Percentiles rank a stretch among this genome's conserved stretches.
Conservation (phyloP, 2,113 vertebrate species). For the Microcebus jonahi region DNA sequence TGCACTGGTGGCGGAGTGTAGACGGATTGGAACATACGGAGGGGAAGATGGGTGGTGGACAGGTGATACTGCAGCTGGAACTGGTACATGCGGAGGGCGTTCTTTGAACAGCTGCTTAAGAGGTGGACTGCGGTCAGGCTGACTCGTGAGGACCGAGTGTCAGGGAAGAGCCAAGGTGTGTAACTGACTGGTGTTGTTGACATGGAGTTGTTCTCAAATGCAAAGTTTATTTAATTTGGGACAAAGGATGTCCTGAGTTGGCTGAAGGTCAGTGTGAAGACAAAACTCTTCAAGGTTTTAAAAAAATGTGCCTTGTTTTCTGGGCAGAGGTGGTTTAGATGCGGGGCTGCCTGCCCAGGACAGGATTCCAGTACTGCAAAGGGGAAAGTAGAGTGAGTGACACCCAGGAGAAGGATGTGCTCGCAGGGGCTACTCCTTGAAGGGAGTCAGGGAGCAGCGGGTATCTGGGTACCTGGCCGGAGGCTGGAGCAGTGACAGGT, state of each 20-base stretch:
- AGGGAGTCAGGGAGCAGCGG: background rate
- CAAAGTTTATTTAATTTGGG: background rate
- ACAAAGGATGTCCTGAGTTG: background rate
- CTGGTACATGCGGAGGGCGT: background rate
- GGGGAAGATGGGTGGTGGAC: background rate
- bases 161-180: background rate
- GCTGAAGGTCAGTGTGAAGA: background rate
- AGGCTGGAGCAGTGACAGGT: background rate
- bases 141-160: background rate
- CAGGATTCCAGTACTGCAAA: background rate
- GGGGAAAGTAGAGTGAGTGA: background rate
- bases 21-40: background rate
- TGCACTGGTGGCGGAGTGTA: background rate
- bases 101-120: background rate
- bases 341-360: background rate
- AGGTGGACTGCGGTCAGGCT: background rate
- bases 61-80: accelerated
- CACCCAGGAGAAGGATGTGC: background rate
- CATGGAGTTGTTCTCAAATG: background rate
- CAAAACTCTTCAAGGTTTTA: background rate
- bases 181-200: background rate
- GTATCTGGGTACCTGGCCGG: background rate
- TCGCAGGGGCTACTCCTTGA: background rate
- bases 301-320: background rate
- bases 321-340: background rate